Evolutionary conservation across 2,888 invertebrate species (phyloP), one percentile per base, ranked within the genome.

Genomic region (Xiphydria camelus): DNA sequence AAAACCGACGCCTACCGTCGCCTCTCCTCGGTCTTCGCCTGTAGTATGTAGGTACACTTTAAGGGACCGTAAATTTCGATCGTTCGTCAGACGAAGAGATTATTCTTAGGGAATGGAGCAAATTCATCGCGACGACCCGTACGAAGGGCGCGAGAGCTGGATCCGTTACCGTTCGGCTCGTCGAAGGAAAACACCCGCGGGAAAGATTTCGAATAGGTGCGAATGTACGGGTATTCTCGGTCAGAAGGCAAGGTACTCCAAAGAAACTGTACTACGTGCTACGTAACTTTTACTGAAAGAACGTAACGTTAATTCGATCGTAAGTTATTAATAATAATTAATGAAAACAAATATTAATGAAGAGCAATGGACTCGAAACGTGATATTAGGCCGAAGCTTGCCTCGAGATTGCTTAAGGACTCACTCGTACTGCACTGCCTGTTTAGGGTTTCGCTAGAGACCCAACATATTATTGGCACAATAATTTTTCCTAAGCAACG

Each of bases 351-450:
- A 68, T 59, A 64, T 54, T 53, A 55, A 58, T 58, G 62, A 73
- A 62, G 72, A 74, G 74, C 70, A 71, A 73, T 71, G 72, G 70
- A 75, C 73, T 73, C 73, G 69, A 72, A 73, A 70, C 72, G 74
- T 75, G 75, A 75, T 75, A 75, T 75, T 75, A 75, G 75, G 73
- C 74, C 73, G 71, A 72, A 71, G 75, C 71, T 75, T 73, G 75
- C 75, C 75, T 75, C 72, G 69, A 73, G 70, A 73, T 75, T 72
- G 75, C 72, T 75, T 74, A 72, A 73, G 70, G 66, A 74, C 70
- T 69, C 73, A 71, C 72, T 70, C 66, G 66, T 73, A 75, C 65
- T 75, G 75, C 75, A 75, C 75, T 75, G 75, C 75, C 75, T 75
- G 69, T 74, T 73, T 73, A 75, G 75, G 74, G 75, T 73, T 70